Base-by-base conservation (phyloP, 2,888 invertebrate genomes). In the Colostygia pectinataria region DNA sequence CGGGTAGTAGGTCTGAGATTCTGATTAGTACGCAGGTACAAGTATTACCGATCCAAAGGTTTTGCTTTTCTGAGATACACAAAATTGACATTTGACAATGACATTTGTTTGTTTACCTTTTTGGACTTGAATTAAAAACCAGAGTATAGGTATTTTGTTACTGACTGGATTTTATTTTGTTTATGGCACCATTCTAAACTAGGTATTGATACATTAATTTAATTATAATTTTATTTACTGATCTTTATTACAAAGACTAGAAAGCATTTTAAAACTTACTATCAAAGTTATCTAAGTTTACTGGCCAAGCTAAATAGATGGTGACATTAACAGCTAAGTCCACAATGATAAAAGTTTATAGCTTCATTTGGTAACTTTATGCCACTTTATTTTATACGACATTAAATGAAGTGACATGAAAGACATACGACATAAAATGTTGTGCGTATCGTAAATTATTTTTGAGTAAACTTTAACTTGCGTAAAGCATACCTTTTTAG, bases 401-500 rank as follows among this genome's bases (percentile, higher is more conserved):
- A 39, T 52, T 39, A 46, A 51, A 50, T 42, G 20, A 9, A 34
- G 24, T 42, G 28, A 43, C 38, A 39, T 52, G 39, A 46, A 51
- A 50, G n/a, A n/a, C n/a, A n/a, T n/a, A n/a, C n/a, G n/a, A 43
- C 38, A 39, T 52, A 42, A 46, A 51, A 50, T 42, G 20, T 12
- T 38, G 24, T 42, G 28, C 44, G 33, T 29, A 39, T 39, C 52
- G 23, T 52, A 52, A 47, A 47, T 52, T 32, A 52, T 28, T 43
- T n/a, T 52, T 39, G 25, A 46, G 38, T 38, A 57, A 57, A 59
- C 24, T 36, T 51, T 18, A 32, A 38, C 45, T 58, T 58, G 37
- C 37, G 44, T 55, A 58, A 57, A 49, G 42, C 25, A 55, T 34
- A 32, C 40, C 37, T 51, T 53, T 49, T 42, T 45, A 47, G 48